phyloP scores from a whole-genome alignment of 92 coral and sea anemone genomes.

The Parazoanthus atlanticus region DNA sequence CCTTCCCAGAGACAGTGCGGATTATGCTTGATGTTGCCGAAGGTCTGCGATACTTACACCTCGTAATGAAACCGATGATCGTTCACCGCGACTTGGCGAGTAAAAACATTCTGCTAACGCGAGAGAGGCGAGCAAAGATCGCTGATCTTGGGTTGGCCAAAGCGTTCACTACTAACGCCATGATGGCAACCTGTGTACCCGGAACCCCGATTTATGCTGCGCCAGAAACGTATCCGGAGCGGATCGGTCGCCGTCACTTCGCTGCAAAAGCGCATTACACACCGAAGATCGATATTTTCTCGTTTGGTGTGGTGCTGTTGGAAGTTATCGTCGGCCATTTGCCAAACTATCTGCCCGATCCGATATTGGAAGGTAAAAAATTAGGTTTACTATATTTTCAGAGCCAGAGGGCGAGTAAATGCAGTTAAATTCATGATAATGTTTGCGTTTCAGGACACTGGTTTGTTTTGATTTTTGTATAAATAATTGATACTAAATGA shows the following conservation, averaged over 20 bases:
- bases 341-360: constrained; percentile 63
- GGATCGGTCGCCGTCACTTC: constrained; percentile 29
- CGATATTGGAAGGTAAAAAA: constrained; percentile 58
- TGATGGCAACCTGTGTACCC: constrained; percentile 79
- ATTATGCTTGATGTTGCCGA: constrained; percentile 85
- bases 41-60: constrained; percentile 71
- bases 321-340: constrained; percentile 85
- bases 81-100: constrained; percentile 86
- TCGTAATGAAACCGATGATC: constrained; percentile 49
- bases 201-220: constrained; percentile 85
- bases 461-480: too few relatives aligned
- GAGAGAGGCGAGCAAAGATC: constrained; percentile 69
- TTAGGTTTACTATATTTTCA: not conserved
- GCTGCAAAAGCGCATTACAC: constrained; percentile 63
- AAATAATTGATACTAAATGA: not conserved
- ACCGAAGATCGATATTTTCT: constrained; percentile 83
- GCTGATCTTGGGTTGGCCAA: constrained; percentile 85
- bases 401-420: not conserved
- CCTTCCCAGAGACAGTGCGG: constrained; percentile 65
- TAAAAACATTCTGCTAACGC: constrained; percentile 72
- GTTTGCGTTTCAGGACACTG: not conserved
- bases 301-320: constrained; percentile 79
- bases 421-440: not conserved
- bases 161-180: constrained; percentile 78
- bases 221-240: constrained; percentile 77